Evolutionary conservation across 2,113 vertebrate species (phyloP), one percentile per base, ranked within the genome.

Genomic region (Corythoichthys intestinalis): DNA sequence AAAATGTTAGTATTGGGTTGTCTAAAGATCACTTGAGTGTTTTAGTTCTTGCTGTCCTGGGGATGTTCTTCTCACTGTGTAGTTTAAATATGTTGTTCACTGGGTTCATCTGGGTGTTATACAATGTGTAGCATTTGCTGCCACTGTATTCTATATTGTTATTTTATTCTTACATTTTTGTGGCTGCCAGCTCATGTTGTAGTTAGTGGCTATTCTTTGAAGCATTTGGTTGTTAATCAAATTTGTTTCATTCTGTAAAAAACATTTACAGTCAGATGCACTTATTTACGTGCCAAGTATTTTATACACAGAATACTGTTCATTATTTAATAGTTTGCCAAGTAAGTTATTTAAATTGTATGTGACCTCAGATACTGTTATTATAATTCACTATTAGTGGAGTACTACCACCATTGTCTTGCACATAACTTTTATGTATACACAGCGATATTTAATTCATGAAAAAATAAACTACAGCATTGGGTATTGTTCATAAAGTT

Each of bases 351-450:
- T 13, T 67, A 38, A 44, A 61, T 1, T 78, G 10, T 68, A 17
- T 62, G 17, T 64, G 20, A 63, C 38, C 52, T 66, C 0, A 4
- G 6, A 46, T 65, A 71, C 72, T 54, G 68, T 41, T 57, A 13
- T 77, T 73, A n/a, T 59, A 73, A 69, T 72, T 64, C 70, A 75
- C 71, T 65, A 62, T 41, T 67, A 62, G 63, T 74, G 61, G 61
- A 65, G 73, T 64, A 79, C 82, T 82, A 73, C 71, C 71, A 35
- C 35, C 38, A 65, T 14, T 56, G 34, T 76, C 66, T 70, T 72
- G 66, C 63, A 69, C 58, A 64, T 68, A 35, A 77, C 49, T 68
- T 59, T 50, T 50, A 65, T 79, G 37, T 71, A 17, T 34, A 66
- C 66, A 39, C 48, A 15, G 7, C 67, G 20, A 35, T 81, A 69